phyloP scores from a whole-genome alignment of 2,797 vertebrate genomes.

The Sebastes itinus region DNA sequence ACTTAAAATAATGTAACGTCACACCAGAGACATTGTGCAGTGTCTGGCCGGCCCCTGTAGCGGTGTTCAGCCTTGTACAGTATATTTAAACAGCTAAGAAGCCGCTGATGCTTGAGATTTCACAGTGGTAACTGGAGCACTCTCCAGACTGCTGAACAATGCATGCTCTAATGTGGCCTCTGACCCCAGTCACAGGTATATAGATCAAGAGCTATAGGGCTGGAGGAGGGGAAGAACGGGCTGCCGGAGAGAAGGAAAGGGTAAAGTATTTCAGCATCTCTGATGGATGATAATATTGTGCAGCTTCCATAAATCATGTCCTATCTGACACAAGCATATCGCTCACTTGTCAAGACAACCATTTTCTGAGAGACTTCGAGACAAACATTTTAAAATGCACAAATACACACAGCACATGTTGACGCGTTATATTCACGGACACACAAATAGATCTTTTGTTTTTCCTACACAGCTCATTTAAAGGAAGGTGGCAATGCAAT shows the following conservation, averaged over 20 bases:
- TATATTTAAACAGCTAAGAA: constrained; percentile 66
- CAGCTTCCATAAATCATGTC: constrained; percentile 56
- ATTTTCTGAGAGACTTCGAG: constrained; percentile 36
- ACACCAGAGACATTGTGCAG: constrained; percentile 30
- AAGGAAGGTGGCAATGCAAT: constrained; percentile 26
- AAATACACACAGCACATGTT: constrained; percentile 12
- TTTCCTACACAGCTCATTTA: constrained; percentile 2
- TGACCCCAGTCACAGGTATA: constrained; percentile 66
- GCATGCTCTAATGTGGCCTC: constrained; percentile 65
- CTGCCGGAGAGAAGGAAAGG: constrained; percentile 6
- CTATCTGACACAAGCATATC: constrained; percentile 41
- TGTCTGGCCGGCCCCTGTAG: constrained; percentile 28
- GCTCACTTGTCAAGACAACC: constrained; percentile 53
- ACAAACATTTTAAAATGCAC: constrained; percentile 15
- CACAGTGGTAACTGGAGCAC: constrained; percentile 72
- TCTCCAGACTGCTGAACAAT: constrained; percentile 68
- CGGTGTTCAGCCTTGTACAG: constrained; percentile 15
- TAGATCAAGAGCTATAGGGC: constrained; percentile 53
- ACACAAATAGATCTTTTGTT: constrained; percentile 18
- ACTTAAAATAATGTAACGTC: constrained; percentile 50
- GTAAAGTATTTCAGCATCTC: constrained; percentile 40
- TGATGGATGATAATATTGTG: constrained; percentile 53
- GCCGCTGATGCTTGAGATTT: constrained; percentile 65
- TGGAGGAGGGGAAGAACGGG: constrained; percentile 33
- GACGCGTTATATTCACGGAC: background rate